Base-by-base conservation (phyloP, 2,113 vertebrate species). In the Clarias magur region DNA sequence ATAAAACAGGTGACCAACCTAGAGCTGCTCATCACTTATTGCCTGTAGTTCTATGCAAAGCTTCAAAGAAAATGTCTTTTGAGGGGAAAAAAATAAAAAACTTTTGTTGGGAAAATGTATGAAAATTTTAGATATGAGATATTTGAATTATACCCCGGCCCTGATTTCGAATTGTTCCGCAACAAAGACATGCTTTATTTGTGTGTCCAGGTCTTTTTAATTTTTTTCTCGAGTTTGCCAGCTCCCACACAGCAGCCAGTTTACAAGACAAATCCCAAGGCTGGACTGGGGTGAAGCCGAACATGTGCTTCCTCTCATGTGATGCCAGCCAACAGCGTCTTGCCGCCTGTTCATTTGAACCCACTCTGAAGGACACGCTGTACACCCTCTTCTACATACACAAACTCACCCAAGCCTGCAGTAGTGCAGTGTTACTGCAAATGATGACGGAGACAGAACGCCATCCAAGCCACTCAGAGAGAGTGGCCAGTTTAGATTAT, bases 1-100 rank as follows among this genome's bases (percentile, higher is more conserved):
- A 78, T 73, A 83, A 87, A 67, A 57, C 62, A 67, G n/a, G 30
- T 72, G 63, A 70, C 82, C 75, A 88, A 59, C 80, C 34, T 82
- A 48, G 38, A 42, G 59, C 73, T 80, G 80, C 79, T 86, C 48
- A 85, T 88, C 83, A 87, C 42, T 17, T 6, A 63, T 3, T 79
- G 19, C 48, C n/a, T 63, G 67, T 59, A 87, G 88, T 85, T 82
- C 67, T 68, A 76, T 70, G 19, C 60, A 82, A 72, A 70, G 65
- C 68, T 30, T 75, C 68, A 25, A 19, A 82, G 70, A 23, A 63
- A 82, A 83, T 80, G 81, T 73, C 56, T 68, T 38, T 42, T 25
- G 78, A 42, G 4, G 6, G 4, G 42, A 42, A 48, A 48, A 48
- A 48, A 48, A 48, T 5, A 1, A 34, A 34, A 17, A 57, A 30